Conservation (phyloP, 1,140 invertebrate species). For the Gryllus bimaculatus region DNA sequence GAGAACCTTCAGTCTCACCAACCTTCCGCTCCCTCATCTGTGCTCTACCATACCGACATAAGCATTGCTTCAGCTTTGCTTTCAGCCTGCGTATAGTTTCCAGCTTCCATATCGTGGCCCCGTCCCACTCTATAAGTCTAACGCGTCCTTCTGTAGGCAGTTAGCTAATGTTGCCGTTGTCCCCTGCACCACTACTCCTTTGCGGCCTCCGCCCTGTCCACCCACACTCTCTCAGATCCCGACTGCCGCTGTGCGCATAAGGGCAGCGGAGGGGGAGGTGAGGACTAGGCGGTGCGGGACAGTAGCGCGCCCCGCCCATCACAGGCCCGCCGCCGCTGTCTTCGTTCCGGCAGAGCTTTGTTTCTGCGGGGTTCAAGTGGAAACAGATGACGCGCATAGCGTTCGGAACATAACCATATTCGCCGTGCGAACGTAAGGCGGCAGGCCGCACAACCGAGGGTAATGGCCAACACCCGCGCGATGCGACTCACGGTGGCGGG, state of each 20-base stretch:
- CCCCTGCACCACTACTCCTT: no score
- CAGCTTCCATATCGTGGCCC: no score
- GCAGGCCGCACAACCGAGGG: background rate
- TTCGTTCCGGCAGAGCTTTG: background rate
- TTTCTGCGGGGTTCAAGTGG: background rate
- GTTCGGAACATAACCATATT: background rate
- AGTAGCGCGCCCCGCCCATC: no score
- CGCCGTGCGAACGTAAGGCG: background rate
- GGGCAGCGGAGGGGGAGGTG: background rate
- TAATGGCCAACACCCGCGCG: background rate
- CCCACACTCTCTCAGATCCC: background rate
- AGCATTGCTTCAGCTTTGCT: no score
- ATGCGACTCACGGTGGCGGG: background rate
- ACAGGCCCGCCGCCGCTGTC: background rate
- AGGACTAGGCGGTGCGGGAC: background rate
- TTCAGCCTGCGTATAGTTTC: no score
- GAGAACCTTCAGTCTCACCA: no score
- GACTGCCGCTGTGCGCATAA: background rate
- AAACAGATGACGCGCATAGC: background rate
- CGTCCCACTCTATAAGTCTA: no score
- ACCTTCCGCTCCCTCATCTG: no score
- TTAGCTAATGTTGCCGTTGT: no score
- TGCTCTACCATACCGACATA: no score
- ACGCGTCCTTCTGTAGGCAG: no score
- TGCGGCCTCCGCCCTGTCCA: background rate